Conservation (phyloP, 2,888 invertebrate species). For the Muscina levida region DNA sequence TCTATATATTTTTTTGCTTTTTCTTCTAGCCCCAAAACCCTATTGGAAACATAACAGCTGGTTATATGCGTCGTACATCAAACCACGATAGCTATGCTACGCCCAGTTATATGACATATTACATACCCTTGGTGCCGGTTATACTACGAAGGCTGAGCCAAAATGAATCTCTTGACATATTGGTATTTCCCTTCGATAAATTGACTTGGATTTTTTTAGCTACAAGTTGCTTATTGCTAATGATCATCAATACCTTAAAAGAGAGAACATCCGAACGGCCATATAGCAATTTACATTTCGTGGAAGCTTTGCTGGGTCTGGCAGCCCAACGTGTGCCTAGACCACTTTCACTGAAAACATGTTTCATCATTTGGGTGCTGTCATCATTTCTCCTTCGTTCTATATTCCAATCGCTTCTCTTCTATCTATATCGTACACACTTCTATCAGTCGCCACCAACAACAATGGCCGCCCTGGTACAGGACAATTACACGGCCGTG, state of each 20-base stretch:
- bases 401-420: slow-evolving; percentile 60
- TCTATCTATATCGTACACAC: slow-evolving; percentile 55
- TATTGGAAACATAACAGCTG: slow-evolving; percentile 56
- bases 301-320: slow-evolving; percentile 46
- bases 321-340: slow-evolving; percentile 27
- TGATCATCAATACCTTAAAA: slow-evolving; percentile 25
- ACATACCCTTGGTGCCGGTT: slow-evolving; percentile 67
- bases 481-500: slow-evolving; percentile 43
- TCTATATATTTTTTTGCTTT: neutral
- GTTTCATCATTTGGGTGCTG: slow-evolving; percentile 51
- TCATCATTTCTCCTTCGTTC: slow-evolving; percentile 59
- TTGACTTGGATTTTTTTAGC: slow-evolving; percentile 68
- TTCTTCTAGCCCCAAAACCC: neutral
- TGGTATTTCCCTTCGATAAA: slow-evolving; percentile 69
- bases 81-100: slow-evolving; percentile 61
- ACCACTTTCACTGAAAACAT: slow-evolving; percentile 28
- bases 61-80: slow-evolving; percentile 67
- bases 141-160: slow-evolving; percentile 66
- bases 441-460: slow-evolving; percentile 45
- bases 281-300: slow-evolving; percentile 31
- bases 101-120: slow-evolving; percentile 69
- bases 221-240: slow-evolving; percentile 32
- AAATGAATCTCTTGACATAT: slow-evolving; percentile 65
- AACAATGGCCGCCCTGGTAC: slow-evolving; percentile 41
- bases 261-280: neutral